phyloP scores from a whole-genome alignment of 2,888 invertebrate genomes.

The Patella depressa region DNA sequence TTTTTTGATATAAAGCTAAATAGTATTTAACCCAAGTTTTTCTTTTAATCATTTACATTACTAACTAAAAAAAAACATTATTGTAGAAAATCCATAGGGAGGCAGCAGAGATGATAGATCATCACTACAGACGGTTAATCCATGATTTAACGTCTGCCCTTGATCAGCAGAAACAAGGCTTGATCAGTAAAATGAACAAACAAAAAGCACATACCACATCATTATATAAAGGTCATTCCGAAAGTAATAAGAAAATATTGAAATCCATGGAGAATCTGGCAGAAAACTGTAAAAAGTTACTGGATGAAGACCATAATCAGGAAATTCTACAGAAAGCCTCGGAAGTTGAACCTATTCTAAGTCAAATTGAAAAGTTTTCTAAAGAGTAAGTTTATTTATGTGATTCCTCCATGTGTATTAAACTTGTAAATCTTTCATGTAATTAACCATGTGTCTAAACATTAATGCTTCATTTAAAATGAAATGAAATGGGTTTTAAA shows the following conservation, averaged over 20 bases:
- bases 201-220: slow-evolving; percentile 38
- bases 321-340: slow-evolving; percentile 47
- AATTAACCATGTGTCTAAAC: not conserved
- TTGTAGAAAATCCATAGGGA: slow-evolving; percentile 50
- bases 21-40: no score
- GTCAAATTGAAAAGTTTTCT: slow-evolving; percentile 38
- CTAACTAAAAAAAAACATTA: not conserved
- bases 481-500: no score
- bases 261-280: slow-evolving; percentile 47
- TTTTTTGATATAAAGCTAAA: no score
- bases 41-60: no score
- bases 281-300: slow-evolving; percentile 49
- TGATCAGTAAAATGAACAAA: slow-evolving; percentile 34
- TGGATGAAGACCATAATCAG: slow-evolving; percentile 48
- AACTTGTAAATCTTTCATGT: not conserved
- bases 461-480: no score
- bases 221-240: slow-evolving; percentile 42
- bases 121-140: slow-evolving; percentile 54
- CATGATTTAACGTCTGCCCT: slow-evolving; percentile 55
- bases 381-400: slow-evolving; percentile 30
- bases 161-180: slow-evolving; percentile 46
- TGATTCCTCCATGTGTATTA: not conserved
- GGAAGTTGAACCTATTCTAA: slow-evolving; percentile 44
- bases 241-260: slow-evolving; percentile 42
- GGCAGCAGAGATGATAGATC: slow-evolving; percentile 52